phyloP scores from a whole-genome alignment of 1,140 invertebrate genomes.

The Trichogramma pretiosum region DNA sequence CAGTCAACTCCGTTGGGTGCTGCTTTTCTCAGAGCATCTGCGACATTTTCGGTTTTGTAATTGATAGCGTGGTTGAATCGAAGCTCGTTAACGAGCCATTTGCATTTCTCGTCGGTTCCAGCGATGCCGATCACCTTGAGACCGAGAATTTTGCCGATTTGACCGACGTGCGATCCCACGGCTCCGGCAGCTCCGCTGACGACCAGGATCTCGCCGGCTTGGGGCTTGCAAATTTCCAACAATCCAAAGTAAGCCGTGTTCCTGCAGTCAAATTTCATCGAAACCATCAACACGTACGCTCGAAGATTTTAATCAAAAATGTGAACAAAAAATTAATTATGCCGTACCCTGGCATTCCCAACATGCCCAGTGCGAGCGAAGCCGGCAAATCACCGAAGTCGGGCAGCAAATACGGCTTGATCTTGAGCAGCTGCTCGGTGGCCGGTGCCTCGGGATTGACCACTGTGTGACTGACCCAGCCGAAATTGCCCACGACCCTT shows the following conservation, averaged over 20 bases:
- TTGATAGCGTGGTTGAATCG: constrained; percentile 62
- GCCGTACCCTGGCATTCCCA: constrained; percentile 59
- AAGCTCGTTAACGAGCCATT: constrained; percentile 56
- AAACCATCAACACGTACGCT: neutral
- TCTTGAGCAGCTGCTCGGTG: neutral
- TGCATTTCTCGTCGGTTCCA: constrained; percentile 59
- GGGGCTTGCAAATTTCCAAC: constrained; percentile 58
- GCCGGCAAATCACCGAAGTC: constrained; percentile 47
- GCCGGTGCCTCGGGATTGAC: constrained; percentile 20
- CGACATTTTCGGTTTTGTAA: constrained; percentile 57
- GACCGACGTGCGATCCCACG: constrained; percentile 62
- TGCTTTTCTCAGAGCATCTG: constrained; percentile 47
- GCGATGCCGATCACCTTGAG: constrained; percentile 64
- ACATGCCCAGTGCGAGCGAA: constrained; percentile 51
- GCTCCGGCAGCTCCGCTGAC: constrained; percentile 58
- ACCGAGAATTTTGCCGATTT: constrained; percentile 62
- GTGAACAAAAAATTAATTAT: neutral
- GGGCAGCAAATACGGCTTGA: constrained; percentile 42
- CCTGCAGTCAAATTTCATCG: constrained; percentile 36
- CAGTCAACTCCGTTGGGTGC: constrained; percentile 63
- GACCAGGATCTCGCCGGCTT: constrained; percentile 58
- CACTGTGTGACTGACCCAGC: constrained; percentile 51
- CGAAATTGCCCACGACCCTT: constrained; percentile 49
- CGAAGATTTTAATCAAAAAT: neutral
- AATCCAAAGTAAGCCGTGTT: constrained; percentile 67